Percentiles rank a stretch among this genome's conserved stretches.
Evolutionary conservation across 2,113 vertebrate genomes (phyloP).

Genomic region (Parotia lawesii): DNA sequence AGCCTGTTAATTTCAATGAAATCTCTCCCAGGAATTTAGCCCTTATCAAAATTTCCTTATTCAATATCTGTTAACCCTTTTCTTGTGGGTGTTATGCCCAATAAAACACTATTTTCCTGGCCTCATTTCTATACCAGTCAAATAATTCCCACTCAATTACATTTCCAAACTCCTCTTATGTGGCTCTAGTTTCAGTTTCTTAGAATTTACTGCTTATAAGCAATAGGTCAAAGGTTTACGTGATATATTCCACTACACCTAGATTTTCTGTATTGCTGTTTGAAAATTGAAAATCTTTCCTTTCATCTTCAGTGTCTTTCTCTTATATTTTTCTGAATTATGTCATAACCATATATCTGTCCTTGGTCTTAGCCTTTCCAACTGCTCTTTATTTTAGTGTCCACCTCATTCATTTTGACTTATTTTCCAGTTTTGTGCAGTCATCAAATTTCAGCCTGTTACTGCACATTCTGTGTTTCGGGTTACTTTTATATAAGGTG

Average conservation of each 20-base stretch:
- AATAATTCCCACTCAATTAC: constrained; percentile 3
- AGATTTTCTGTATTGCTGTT: constrained; percentile 37
- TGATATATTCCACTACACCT: background rate
- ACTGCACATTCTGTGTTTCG: constrained; percentile 43
- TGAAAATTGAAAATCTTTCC: constrained; percentile 50
- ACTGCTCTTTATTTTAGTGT: constrained; percentile 51
- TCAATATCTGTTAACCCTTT: background rate
- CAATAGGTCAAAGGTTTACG: constrained; percentile 29
- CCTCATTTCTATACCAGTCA: background rate
- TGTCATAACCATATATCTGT: constrained; percentile 59
- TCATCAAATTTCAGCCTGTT: constrained; percentile 60
- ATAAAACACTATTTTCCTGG: background rate
- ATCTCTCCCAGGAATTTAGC: background rate
- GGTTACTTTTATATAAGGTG: constrained; percentile 36
- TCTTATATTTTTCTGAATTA: constrained; percentile 58
- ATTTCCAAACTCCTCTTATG: constrained; percentile 7
- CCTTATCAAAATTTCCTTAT: background rate
- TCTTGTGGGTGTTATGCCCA: background rate
- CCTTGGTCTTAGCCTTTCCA: constrained; percentile 52
- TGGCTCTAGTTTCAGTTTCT: background rate
- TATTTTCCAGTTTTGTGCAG: constrained; percentile 56
- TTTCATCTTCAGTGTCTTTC: constrained; percentile 45
- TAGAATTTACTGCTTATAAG: constrained; percentile 40
- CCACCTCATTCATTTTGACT: constrained; percentile 53
- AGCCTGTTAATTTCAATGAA: background rate